Base-by-base conservation (phyloP, 1,140 invertebrate species). In the Trachymyrmex septentrionalis region DNA sequence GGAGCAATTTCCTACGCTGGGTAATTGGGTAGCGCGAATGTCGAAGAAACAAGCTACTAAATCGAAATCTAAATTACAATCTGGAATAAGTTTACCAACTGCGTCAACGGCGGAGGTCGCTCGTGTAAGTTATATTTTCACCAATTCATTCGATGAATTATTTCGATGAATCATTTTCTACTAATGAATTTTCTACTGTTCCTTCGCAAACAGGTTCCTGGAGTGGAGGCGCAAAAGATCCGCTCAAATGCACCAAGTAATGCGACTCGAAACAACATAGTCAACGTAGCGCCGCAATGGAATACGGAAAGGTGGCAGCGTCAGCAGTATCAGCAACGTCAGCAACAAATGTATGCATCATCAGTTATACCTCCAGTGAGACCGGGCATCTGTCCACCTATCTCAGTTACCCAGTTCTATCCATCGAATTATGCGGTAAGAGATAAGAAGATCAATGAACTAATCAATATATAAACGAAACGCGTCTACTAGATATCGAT, bases 1-100 rank as follows among this genome's bases (percentile, higher is more conserved):
- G 0, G 93, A 94, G 61, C 92, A 95, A 63, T 95, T 95, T 89
- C 94, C 94, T n/a, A 93, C 91, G 1, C 71, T 94, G 27, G 93
- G 92, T n/a, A 93, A 91, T 61, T 95, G 94, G 94, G 87, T 92
- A 3, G 90, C 92, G 2, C 84, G 77, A 75, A 91, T 92, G 81
- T 89, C 91, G 2, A 86, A 86, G 16, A 89, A 92, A 76, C 88
- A 84, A 34, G n/a, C 30, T 50, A 38, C 59, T 14, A 82, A 81
- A 50, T 53, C 81, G 5, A 87, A 86, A 53, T 63, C 86, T 0
- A 91, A 91, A 50, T 57, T 91, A n/a, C 69, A 48, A 63, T 75
- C 80, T 21, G 69, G 80, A 21, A 44, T 75, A 50, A 82, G 3
- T 1, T 61, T 84, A 24, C 82, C 86, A 63, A 78, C 73, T 1